Evolutionary conservation across 2,797 vertebrate species (phyloP).

Genomic region (Graptemys geographica): DNA sequence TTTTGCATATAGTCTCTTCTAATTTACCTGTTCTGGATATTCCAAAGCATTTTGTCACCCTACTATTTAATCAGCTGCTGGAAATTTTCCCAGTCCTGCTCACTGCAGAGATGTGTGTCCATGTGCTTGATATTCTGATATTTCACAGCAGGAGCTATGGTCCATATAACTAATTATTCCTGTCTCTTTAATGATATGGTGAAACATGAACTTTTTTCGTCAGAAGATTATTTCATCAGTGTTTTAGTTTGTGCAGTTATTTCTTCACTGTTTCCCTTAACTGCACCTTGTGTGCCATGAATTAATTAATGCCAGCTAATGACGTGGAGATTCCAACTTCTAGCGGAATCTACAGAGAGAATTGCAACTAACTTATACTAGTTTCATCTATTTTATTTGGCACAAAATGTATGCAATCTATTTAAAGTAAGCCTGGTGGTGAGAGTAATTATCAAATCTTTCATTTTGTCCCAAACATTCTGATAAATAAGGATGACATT

Average conservation of each 20-base stretch:
- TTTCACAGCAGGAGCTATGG: conserved; percentile 62
- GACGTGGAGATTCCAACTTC: conserved; percentile 69
- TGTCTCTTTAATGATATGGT: conserved; percentile 60
- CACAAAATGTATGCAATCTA: conserved; percentile 52
- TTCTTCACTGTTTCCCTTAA: conserved; percentile 66
- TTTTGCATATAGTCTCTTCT: not conserved
- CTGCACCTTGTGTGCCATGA: conserved; percentile 64
- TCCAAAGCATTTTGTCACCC: not conserved
- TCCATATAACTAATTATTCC: conserved; percentile 72
- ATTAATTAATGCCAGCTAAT: conserved; percentile 77
- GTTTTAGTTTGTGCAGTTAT: conserved; percentile 52
- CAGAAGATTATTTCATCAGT: conserved; percentile 63
- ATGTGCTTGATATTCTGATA: conserved; percentile 55
- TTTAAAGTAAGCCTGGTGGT: conserved; percentile 74
- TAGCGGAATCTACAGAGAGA: conserved; percentile 70
- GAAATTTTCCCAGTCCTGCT: conserved; percentile 17
- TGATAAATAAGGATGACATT: conserved; percentile 60
- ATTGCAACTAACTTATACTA: conserved; percentile 60
- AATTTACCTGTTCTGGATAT: not conserved
- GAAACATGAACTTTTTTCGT: conserved; percentile 62
- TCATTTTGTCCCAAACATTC: conserved; percentile 42
- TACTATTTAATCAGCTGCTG: not conserved
- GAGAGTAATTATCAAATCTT: conserved; percentile 66
- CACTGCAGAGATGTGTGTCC: not conserved
- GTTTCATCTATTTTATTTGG: conserved; percentile 66